phyloP scores from a whole-genome alignment of 2,888 invertebrate genomes.

The Lymantria monacha region DNA sequence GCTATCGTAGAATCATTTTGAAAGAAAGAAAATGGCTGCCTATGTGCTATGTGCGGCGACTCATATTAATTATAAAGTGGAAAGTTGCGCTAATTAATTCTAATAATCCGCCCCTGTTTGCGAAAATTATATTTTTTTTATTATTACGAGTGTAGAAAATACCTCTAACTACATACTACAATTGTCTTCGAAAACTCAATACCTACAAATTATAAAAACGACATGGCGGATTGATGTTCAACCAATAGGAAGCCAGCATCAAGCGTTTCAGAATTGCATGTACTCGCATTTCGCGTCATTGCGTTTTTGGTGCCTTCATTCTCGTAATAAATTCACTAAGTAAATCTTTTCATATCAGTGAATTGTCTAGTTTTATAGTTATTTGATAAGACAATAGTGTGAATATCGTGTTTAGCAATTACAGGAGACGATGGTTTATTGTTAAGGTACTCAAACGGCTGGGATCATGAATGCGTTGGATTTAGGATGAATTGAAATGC shows the following conservation, averaged over 20 bases:
- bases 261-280: conserved; percentile 85
- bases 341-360: conserved; percentile 67
- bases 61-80: conserved; percentile 31
- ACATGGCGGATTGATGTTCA: conserved; percentile 86
- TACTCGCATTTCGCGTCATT: conserved; percentile 88
- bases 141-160: conserved; percentile 21
- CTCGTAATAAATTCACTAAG: conserved; percentile 66
- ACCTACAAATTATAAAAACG: conserved; percentile 68
- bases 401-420: conserved; percentile 54
- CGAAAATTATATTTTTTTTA: conserved; percentile 13
- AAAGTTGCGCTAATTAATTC: conserved; percentile 23
- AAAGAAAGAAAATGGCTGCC: conserved; percentile 54
- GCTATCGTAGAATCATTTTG: conserved; percentile 25
- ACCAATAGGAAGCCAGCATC: conserved; percentile 88
- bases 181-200: conserved; percentile 48
- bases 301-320: conserved; percentile 84
- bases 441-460: conserved; percentile 52
- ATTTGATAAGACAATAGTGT: conserved; percentile 43
- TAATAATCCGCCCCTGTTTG: conserved; percentile 1
- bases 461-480: conserved; percentile 76
- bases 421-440: conserved; percentile 52
- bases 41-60: conserved; percentile 35
- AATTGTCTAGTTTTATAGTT: conserved; percentile 46
- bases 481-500: conserved; percentile 77
- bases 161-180: conserved; percentile 9